phyloP scores from a whole-genome alignment of 1,140 invertebrate genomes.

The Diuraphis noxia region DNA sequence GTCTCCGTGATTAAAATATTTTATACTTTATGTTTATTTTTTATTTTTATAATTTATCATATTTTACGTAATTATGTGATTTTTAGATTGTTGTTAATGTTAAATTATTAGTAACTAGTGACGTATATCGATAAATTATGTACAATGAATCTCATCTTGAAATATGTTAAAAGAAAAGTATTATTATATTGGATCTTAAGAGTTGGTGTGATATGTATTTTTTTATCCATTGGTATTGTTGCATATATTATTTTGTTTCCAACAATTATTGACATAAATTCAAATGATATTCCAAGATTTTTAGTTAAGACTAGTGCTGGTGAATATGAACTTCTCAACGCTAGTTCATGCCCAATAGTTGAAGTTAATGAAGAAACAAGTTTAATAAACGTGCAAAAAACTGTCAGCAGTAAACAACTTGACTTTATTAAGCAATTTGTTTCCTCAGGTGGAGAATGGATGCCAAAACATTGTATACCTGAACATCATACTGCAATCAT shows the following conservation, averaged over 20 bases:
- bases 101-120: background rate
- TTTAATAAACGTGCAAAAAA: constrained; percentile 6
- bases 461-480: constrained; percentile 73
- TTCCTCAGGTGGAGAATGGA: constrained; percentile 70
- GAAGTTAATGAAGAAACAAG: background rate
- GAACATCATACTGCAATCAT: constrained; percentile 82
- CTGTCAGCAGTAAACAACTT: constrained; percentile 41
- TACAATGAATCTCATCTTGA: constrained; percentile 37
- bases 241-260: constrained; percentile 24
- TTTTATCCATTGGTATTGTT: constrained; percentile 15
- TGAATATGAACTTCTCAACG: constrained; percentile 13
- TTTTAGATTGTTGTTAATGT: background rate
- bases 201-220: background rate
- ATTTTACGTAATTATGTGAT: background rate
- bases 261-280: constrained; percentile 34
- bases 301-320: constrained; percentile 35
- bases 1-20: background rate
- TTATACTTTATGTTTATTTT: background rate
- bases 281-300: constrained; percentile 46
- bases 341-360: constrained; percentile 8
- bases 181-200: constrained; percentile 40
- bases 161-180: constrained; percentile 42
- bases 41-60: background rate
- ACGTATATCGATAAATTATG: background rate
- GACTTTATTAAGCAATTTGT: constrained; percentile 52